Percentiles rank a stretch among this genome's conserved stretches.
phyloP scores from a whole-genome alignment of 2,113 vertebrate species.

The Phoxinus phoxinus region DNA sequence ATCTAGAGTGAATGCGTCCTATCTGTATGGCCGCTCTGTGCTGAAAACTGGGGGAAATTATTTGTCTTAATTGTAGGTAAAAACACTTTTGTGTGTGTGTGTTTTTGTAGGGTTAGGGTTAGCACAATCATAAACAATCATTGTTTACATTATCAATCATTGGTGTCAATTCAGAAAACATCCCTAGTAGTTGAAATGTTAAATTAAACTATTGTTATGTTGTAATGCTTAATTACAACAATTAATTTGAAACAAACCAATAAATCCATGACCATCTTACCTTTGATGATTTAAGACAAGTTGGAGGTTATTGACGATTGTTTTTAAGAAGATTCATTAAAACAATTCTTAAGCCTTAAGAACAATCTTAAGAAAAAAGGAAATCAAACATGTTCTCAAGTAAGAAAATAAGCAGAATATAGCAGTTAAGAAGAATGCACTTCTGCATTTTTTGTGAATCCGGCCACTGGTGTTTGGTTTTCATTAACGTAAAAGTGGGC shows the following conservation, averaged over 20 bases:
- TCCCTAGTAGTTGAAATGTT: background rate
- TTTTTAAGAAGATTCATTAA: background rate
- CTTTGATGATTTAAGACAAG: background rate
- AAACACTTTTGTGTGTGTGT: background rate
- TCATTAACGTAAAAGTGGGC: too few relatives aligned
- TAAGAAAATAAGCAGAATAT: too few relatives aligned
- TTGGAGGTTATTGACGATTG: background rate
- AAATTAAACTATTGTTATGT: background rate
- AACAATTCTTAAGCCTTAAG: too few relatives aligned
- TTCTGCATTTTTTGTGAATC: too few relatives aligned
- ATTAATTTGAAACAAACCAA: background rate
- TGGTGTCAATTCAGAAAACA: background rate
- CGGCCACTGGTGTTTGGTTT: too few relatives aligned
- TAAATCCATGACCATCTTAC: background rate
- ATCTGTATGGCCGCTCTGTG: background rate
- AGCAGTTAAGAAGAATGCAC: too few relatives aligned
- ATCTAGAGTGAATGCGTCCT: background rate
- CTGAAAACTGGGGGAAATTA: background rate
- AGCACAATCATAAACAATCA: background rate
- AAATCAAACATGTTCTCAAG: too few relatives aligned
- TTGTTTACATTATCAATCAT: background rate
- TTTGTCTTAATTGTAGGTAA: background rate
- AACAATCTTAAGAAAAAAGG: too few relatives aligned
- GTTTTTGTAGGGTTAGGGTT: too few relatives aligned
- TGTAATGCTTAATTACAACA: background rate